phyloP scores from a whole-genome alignment of 2,113 vertebrate species.

The Phoenicopterus ruber region DNA sequence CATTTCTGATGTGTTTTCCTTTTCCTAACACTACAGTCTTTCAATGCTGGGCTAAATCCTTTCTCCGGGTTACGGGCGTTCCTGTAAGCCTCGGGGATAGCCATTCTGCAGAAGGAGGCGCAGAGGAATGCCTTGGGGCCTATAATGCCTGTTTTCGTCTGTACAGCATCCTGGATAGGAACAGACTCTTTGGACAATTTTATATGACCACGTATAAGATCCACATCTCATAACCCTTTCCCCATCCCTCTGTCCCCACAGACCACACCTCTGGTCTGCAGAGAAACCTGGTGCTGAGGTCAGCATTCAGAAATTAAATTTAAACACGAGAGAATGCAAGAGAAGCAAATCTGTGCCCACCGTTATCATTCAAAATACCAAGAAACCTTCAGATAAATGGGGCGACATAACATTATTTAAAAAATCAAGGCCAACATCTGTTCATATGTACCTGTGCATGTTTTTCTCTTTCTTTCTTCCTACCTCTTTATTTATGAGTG shows the following conservation, averaged over 20 bases:
- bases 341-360: background rate
- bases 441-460: background rate
- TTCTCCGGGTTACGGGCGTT: background rate
- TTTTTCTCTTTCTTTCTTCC: background rate
- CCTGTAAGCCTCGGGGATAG: background rate
- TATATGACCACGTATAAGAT: background rate
- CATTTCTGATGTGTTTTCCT: conserved; percentile 36
- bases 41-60: background rate
- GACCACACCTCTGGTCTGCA: background rate
- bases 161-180: background rate
- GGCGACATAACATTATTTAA: background rate
- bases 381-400: background rate
- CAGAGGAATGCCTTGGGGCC: background rate
- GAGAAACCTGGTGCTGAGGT: background rate
- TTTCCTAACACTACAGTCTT: background rate
- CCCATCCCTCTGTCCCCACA: background rate
- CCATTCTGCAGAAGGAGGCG: background rate
- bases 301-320: background rate
- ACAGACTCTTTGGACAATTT: background rate
- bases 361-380: background rate
- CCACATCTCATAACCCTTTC: background rate
- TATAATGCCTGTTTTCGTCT: background rate
- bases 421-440: background rate
- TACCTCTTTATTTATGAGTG: background rate
- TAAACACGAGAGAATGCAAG: background rate